Percentiles rank a stretch among this genome's conserved stretches.
Evolutionary conservation across 1,140 invertebrate genomes (phyloP).

Genomic region (Bombus terrestris): DNA sequence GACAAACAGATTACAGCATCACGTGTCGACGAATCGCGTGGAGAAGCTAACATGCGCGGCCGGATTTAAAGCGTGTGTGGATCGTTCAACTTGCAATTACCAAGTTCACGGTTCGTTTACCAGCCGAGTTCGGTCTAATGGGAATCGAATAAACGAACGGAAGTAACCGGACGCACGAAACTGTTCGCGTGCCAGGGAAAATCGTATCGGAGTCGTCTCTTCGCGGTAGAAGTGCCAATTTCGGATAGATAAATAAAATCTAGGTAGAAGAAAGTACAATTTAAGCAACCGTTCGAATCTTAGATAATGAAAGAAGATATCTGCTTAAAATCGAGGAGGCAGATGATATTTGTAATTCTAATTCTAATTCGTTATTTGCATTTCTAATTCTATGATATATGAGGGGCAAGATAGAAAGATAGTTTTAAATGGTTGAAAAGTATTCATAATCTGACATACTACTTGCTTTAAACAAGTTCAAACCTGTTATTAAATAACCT

Average conservation of each 20-base stretch:
- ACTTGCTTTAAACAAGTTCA: background rate
- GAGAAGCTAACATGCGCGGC: constrained; percentile 16
- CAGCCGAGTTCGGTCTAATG: constrained; percentile 46
- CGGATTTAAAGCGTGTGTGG: constrained; percentile 35
- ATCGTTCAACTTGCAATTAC: constrained; percentile 65
- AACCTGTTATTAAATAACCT: background rate
- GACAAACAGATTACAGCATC: constrained; percentile 51
- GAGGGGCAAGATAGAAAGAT: no score
- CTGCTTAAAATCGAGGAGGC: background rate
- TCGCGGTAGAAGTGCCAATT: background rate
- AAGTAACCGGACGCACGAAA: constrained; percentile 17
- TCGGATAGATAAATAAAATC: background rate
- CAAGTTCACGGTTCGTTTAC: constrained; percentile 68
- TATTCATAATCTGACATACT: background rate
- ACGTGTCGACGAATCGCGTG: constrained; percentile 52
- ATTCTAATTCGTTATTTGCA: no score
- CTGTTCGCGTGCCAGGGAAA: constrained; percentile 20
- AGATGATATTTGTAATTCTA: background rate
- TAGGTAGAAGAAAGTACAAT: background rate
- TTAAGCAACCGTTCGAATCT: no score
- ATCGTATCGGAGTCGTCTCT: background rate
- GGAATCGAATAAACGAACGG: constrained; percentile 54
- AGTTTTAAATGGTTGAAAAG: background rate
- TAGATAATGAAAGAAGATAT: background rate
- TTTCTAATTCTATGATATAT: no score